Conservation (phyloP, 2,797 vertebrate species). For the Denticeps clupeoides region DNA sequence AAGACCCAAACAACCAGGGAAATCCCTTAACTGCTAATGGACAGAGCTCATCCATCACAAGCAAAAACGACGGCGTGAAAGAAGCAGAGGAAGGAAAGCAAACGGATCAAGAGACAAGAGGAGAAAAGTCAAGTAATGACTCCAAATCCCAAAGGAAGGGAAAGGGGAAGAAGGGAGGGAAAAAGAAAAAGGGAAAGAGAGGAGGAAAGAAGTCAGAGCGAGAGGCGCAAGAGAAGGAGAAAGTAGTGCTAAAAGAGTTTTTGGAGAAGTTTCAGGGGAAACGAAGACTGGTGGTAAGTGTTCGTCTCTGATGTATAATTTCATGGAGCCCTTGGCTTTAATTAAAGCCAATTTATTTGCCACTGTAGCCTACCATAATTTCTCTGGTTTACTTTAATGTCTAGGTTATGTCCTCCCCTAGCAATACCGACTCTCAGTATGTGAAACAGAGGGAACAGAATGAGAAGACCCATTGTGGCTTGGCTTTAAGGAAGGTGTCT, state of each 20-base stretch:
- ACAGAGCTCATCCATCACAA: not conserved
- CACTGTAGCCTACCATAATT: no score
- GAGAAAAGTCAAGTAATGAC: constrained; percentile 29
- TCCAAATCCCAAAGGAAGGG: constrained; percentile 47
- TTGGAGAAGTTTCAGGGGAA: constrained; percentile 47
- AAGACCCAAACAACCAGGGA: not conserved
- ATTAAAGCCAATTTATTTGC: no score
- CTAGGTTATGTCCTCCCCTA: constrained; percentile 60
- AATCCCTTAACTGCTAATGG: constrained; percentile 7
- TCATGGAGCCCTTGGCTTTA: not conserved
- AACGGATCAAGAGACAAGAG: constrained; percentile 21
- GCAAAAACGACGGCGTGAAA: constrained; percentile 15
- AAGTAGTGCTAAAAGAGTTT: constrained; percentile 44
- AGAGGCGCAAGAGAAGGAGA: constrained; percentile 46
- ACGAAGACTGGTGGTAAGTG: constrained; percentile 62
- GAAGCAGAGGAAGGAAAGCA: constrained; percentile 22
- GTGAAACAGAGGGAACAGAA: constrained; percentile 54
- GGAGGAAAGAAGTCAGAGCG: constrained; percentile 49
- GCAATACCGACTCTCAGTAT: constrained; percentile 44
- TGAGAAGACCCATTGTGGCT: constrained; percentile 47
- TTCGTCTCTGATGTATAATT: not conserved
- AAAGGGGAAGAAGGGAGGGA: constrained; percentile 53
- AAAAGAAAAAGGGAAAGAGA: constrained; percentile 51
- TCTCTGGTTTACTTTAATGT: not conserved
- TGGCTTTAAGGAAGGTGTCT: constrained; percentile 54